Evolutionary conservation across 37 sponge, comb jelly and placozoan genomes (phyloP).

Genomic region (Aphrocallistes beatrix): DNA sequence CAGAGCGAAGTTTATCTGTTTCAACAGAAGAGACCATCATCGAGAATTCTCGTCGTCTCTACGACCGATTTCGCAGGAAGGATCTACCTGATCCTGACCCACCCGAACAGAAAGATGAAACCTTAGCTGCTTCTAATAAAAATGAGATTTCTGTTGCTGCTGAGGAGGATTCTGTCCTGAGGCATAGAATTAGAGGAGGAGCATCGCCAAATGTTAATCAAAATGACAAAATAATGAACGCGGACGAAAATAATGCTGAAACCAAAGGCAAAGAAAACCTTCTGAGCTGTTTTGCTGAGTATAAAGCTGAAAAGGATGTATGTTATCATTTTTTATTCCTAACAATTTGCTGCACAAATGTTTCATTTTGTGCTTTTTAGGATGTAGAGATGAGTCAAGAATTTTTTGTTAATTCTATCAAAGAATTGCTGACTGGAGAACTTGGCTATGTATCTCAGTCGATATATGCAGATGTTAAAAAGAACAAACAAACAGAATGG

Average conservation of each 20-base stretch:
- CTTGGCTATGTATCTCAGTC: constrained; percentile 3
- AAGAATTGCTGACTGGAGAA: not conserved
- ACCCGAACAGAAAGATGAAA: not conserved
- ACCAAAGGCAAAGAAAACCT: not conserved
- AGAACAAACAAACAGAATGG: not conserved
- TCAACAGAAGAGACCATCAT: not conserved
- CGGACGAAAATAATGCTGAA: not conserved
- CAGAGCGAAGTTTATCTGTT: not conserved
- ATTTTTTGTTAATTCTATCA: not conserved
- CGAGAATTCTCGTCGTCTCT: not conserved
- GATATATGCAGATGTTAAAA: not conserved
- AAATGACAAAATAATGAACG: not conserved
- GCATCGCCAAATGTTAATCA: not conserved
- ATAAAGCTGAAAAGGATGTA: not conserved
- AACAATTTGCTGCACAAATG: not conserved
- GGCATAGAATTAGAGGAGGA: not conserved
- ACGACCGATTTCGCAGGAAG: not conserved
- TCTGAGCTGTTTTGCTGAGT: not conserved
- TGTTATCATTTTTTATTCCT: not conserved
- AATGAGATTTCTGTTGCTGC: not conserved
- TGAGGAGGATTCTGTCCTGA: not conserved
- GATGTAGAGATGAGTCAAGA: constrained; percentile 12
- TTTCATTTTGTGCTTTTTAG: not conserved
- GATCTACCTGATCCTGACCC: not conserved
- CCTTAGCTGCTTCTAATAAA: not conserved